These are phyloP conservation scores for Sander vitreus DNA, from an alignment of 2,113 vertebrate genomes.

Conservation along the genomic window DNA sequence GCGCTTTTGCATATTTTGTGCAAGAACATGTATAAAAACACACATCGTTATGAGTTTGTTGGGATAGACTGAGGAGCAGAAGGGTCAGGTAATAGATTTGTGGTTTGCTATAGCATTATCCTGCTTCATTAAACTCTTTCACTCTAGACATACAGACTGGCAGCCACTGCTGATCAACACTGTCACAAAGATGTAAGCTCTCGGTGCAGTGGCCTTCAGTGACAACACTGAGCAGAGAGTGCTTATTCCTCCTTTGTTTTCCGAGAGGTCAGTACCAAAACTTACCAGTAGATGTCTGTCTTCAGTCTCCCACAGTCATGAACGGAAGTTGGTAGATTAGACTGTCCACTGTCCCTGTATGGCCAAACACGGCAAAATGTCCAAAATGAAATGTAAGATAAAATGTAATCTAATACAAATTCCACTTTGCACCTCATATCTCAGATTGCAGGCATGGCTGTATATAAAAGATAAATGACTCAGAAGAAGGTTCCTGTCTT, in stretches of 20 bases:
- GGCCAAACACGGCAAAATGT: slow-evolving; percentile 16
- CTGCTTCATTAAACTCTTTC: neutral
- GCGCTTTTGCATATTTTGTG: neutral
- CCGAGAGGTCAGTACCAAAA: slow-evolving; percentile 58
- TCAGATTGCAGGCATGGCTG: neutral
- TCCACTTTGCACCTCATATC: neutral
- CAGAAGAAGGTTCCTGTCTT: neutral
- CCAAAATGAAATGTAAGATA: neutral
- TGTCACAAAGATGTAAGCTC: neutral
- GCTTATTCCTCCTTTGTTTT: slow-evolving; percentile 38
- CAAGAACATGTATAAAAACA: neutral
- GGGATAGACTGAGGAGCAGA: neutral
- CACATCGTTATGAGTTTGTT: neutral
- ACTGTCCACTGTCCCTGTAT: slow-evolving; percentile 11
- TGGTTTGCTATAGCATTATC: neutral
- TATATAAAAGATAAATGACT: neutral
- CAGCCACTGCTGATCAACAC: neutral
- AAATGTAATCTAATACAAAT: slow-evolving; percentile 10
- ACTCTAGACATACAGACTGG: neutral
- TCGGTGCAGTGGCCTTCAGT: slow-evolving; percentile 7
- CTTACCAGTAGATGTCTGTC: slow-evolving; percentile 79
- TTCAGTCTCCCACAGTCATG: slow-evolving; percentile 56
- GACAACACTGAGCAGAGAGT: slow-evolving; percentile 41
- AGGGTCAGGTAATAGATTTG: neutral
- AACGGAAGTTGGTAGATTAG: slow-evolving; percentile 23